Base-by-base conservation (phyloP, 2,888 invertebrate species). In the Erpobdella octoculata region DNA sequence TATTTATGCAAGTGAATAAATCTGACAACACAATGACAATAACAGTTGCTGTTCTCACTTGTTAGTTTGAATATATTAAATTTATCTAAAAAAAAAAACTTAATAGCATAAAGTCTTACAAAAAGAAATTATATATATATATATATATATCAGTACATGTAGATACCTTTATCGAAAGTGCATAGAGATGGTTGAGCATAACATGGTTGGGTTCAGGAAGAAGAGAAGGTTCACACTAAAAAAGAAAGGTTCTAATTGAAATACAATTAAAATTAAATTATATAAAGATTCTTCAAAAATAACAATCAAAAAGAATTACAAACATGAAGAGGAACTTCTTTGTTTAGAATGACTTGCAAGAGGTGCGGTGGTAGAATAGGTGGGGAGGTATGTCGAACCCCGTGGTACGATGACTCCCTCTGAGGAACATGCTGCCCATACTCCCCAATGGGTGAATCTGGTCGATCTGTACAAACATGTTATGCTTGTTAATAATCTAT, bases 161-260 rank as follows among this genome's bases (percentile, higher is more conserved):
- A n/a, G n/a, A 77, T 77, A 85, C 85, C 81, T 97, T 97, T 80
- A 98, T 98, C 65, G 96, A 97, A 75, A 99, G 86, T n/a, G 98
- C 98, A 84, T 98, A 98, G 71, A 98, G 86, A 84, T 98, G 98
- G 85, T 99, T 99, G 80, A 98, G 86, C 98, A 99, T 99, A 35
- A 99, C 98, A 83, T 98, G 98, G 84, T 97, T 97, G 67, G 98
- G 98, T 85, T 98, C 97, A n/a, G 98, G 98, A 78, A 98, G 86
- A 78, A 99, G 87, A 66, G 96, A 96, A 67, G 98, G 98, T 84
- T 98, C 98, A 85, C 96, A 96, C 92, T 95, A 85, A 74, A 88
- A 88, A n/a, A n/a, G n/a, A n/a, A n/a, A n/a, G n/a, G n/a, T n/a
- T n/a, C n/a, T 15, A 53, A 53, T 53, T 18, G 18, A 46, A 46